A percentile compares a stretch with the other conserved stretches of the same genome.
Conservation (phyloP, 1,140 invertebrate species). For the Drosophila ironensis region DNA sequence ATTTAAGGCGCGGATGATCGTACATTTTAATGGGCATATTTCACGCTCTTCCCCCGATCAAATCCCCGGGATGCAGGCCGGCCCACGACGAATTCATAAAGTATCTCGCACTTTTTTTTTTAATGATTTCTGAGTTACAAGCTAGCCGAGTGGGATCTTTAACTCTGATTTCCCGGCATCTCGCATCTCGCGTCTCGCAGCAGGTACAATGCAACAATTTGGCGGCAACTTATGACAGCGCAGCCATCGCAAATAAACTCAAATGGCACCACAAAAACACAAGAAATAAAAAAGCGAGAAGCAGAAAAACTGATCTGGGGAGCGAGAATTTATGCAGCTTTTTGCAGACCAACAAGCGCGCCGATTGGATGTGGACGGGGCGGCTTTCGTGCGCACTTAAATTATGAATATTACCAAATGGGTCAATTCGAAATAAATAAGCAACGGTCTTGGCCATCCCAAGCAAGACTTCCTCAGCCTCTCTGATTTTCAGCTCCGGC, state of each 20-base stretch:
- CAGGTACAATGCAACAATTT: constrained; percentile 81
- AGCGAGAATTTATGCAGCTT: constrained; percentile 73
- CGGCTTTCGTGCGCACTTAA: constrained; percentile 71
- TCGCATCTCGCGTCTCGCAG: too few relatives aligned
- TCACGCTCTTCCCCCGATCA: constrained; percentile 33
- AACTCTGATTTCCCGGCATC: constrained; percentile 33
- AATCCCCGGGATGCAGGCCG: constrained; percentile 7
- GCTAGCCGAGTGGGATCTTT: constrained; percentile 33
- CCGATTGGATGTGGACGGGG: constrained; percentile 25
- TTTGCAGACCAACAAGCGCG: constrained; percentile 24
- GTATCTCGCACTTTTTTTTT: constrained; percentile 77
- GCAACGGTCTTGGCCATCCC: constrained; percentile 46
- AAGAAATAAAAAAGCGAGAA: not conserved
- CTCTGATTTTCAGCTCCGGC: not conserved
- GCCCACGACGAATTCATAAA: constrained; percentile 78
- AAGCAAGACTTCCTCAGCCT: not conserved
- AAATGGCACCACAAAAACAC: constrained; percentile 40
- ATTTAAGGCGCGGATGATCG: constrained; percentile 53
- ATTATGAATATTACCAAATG: constrained; percentile 81
- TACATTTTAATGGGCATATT: constrained; percentile 66
- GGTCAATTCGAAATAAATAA: constrained; percentile 81
- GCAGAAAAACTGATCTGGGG: constrained; percentile 48
- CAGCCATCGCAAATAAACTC: constrained; percentile 67
- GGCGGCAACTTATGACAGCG: constrained; percentile 76
- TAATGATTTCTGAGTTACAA: constrained; percentile 79